Percentiles rank a stretch among this genome's conserved stretches.
Evolutionary conservation across 1,140 invertebrate genomes (phyloP).

Genomic region (Reticulitermes speratus): DNA sequence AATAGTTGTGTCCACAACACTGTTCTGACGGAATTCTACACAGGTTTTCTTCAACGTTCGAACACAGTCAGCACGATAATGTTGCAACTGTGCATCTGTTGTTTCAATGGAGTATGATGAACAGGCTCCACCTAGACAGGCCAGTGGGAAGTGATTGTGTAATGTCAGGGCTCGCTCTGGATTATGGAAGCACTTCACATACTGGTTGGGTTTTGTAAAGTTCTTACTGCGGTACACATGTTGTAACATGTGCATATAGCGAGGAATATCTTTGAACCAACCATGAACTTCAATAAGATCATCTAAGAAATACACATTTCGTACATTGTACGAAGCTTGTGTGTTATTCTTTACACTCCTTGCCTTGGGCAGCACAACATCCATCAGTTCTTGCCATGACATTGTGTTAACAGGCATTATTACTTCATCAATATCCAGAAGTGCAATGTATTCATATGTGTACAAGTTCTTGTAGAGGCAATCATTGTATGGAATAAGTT

Average conservation of each 20-base stretch:
- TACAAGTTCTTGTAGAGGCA: constrained; percentile 93
- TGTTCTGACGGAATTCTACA: constrained; percentile 77
- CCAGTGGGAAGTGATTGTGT: constrained; percentile 91
- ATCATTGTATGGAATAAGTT: constrained; percentile 95
- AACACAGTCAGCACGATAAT: constrained; percentile 91
- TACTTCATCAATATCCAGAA: constrained; percentile 92
- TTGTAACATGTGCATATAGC: constrained; percentile 92
- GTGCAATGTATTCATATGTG: constrained; percentile 83
- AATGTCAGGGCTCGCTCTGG: constrained; percentile 83
- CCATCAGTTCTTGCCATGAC: constrained; percentile 81
- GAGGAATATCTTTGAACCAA: constrained; percentile 79
- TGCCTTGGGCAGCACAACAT: constrained; percentile 66
- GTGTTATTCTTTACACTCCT: constrained; percentile 68
- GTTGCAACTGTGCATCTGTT: constrained; percentile 83
- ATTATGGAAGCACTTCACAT: constrained; percentile 94
- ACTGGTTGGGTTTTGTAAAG: constrained; percentile 90
- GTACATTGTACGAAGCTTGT: constrained; percentile 82
- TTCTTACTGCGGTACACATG: constrained; percentile 88
- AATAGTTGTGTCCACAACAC: constrained; percentile 80
- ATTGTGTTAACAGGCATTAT: constrained; percentile 79
- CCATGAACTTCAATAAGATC: constrained; percentile 79
- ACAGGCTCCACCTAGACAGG: constrained; percentile 81
- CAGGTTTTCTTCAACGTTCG: constrained; percentile 84
- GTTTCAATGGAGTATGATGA: constrained; percentile 84
- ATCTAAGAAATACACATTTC: constrained; percentile 94